Evolutionary conservation across 2,113 vertebrate species (phyloP).

Genomic region (Malurus melanocephalus): DNA sequence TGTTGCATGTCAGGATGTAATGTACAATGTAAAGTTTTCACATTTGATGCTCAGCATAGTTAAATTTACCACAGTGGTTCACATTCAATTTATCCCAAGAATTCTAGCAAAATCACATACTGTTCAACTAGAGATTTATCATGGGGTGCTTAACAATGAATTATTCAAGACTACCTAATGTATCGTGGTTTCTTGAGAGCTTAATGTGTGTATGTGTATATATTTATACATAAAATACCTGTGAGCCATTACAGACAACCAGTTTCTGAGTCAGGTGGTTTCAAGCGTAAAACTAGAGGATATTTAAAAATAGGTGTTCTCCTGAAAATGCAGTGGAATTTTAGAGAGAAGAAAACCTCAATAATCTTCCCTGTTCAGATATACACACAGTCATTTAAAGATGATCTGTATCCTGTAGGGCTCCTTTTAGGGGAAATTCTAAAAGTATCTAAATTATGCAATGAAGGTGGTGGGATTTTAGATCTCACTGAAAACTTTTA

Average conservation of each 20-base stretch:
- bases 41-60: constrained; percentile 2
- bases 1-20: neutral
- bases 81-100: neutral
- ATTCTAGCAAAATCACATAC: constrained; percentile 26
- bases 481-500: neutral
- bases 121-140: constrained; percentile 22
- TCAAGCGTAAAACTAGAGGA: neutral
- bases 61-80: constrained; percentile 42
- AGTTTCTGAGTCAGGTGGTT: neutral
- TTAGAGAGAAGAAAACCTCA: neutral
- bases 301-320: constrained; percentile 31
- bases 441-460: neutral
- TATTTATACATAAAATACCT: constrained; percentile 46
- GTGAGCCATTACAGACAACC: neutral
- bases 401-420: neutral
- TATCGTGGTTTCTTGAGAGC: constrained; percentile 25
- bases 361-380: neutral
- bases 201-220: constrained; percentile 29
- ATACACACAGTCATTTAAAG: neutral
- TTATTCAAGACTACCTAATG: constrained; percentile 33
- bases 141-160: constrained; percentile 51
- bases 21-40: constrained; percentile 10
- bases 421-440: neutral
- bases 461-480: neutral
- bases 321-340: neutral